Percentiles rank a stretch among this genome's conserved stretches.
Evolutionary conservation across 92 coral and sea anemone genomes (phyloP).

Genomic region (Porites evermanni): DNA sequence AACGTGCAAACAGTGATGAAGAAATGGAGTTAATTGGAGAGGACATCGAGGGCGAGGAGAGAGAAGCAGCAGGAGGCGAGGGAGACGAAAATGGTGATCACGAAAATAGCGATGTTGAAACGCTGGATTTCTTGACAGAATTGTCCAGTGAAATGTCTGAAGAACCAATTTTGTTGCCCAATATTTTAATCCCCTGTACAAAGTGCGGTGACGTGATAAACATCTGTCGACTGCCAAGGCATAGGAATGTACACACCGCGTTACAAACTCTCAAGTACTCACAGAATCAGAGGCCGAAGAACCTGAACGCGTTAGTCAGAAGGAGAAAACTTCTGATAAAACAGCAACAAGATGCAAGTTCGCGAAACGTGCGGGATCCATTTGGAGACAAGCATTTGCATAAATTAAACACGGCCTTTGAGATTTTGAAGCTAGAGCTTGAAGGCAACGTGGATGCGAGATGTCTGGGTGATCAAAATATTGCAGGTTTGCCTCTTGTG

Average conservation of each 20-base stretch:
- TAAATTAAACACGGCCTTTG: slow-evolving; percentile 89
- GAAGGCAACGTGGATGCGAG: slow-evolving; percentile 56
- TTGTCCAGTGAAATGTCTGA: slow-evolving; percentile 36
- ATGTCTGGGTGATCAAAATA: slow-evolving; percentile 12
- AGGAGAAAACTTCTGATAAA: slow-evolving; percentile 71
- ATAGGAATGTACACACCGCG: slow-evolving; percentile 88
- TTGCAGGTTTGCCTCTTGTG: slow-evolving; percentile 21
- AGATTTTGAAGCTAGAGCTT: slow-evolving; percentile 73
- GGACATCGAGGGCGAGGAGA: slow-evolving; percentile 43
- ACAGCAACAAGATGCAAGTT: slow-evolving; percentile 70
- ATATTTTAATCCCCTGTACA: slow-evolving; percentile 80
- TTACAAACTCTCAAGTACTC: slow-evolving; percentile 81
- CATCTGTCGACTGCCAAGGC: slow-evolving; percentile 76
- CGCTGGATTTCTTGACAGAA: slow-evolving; percentile 27
- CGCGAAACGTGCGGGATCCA: slow-evolving; percentile 30
- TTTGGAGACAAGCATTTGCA: slow-evolving; percentile 67
- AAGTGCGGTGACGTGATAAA: slow-evolving; percentile 83
- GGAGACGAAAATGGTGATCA: slow-evolving; percentile 28
- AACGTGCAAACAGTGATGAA: slow-evolving; percentile 41
- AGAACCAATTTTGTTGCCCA: slow-evolving; percentile 60
- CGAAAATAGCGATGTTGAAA: slow-evolving; percentile 14
- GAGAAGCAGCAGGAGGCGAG: background rate
- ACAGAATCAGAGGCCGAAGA: slow-evolving; percentile 62
- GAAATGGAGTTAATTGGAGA: slow-evolving; percentile 39
- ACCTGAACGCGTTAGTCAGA: slow-evolving; percentile 62